These are phyloP conservation scores for Alces alces DNA, from an alignment of 2,113 vertebrate species.

Conservation along the genomic window DNA sequence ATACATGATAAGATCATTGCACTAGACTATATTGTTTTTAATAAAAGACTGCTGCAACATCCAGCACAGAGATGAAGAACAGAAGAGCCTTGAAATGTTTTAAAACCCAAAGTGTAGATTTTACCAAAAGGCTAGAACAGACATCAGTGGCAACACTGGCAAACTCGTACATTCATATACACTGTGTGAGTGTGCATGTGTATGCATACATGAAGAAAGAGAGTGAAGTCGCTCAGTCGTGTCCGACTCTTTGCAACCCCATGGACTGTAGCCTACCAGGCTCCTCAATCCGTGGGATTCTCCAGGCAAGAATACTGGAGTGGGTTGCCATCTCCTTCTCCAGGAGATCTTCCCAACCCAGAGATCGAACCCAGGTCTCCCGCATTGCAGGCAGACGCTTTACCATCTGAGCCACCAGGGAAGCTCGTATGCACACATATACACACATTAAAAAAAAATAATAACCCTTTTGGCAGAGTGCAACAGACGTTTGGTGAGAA, in stretches of 20 bases:
- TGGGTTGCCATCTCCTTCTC: too few species aligned
- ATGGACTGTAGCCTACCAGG: too few species aligned
- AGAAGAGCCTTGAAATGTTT: neutral
- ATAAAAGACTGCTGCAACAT: neutral
- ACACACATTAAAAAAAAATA: neutral
- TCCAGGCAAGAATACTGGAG: too few species aligned
- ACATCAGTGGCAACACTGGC: neutral
- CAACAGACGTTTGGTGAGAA: neutral
- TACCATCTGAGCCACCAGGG: too few species aligned
- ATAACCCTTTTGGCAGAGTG: neutral
- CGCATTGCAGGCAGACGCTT: too few species aligned
- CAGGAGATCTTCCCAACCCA: too few species aligned
- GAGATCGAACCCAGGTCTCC: too few species aligned
- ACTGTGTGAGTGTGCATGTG: neutral
- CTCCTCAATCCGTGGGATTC: too few species aligned
- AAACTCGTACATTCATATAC: neutral
- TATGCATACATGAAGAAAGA: neutral
- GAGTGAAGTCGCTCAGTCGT: too few species aligned
- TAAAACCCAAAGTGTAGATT: neutral
- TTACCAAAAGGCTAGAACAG: neutral
- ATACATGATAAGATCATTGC: neutral
- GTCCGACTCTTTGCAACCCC: too few species aligned
- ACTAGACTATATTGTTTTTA: neutral
- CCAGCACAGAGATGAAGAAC: neutral
- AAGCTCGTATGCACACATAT: neutral